Evolutionary conservation across 2,888 invertebrate genomes (phyloP), one percentile per base, ranked within the genome.

Genomic region (Tribolium freemani): DNA sequence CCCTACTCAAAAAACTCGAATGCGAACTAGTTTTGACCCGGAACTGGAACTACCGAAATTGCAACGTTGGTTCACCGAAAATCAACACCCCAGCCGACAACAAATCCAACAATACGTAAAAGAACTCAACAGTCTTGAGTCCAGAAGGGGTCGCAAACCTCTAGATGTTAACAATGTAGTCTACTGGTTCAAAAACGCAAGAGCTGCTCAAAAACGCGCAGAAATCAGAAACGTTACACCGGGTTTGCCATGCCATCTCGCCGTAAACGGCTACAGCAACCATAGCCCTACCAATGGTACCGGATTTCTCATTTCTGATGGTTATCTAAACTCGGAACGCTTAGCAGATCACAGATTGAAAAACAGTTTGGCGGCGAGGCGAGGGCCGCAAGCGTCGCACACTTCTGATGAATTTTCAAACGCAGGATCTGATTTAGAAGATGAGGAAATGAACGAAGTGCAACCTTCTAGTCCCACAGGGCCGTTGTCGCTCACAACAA

Each of bases 181-280:
- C 10, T 96, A 96, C 83, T 96, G 96, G 96, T 99, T 99, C 87
- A 98, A 98, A 86, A 98, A 98, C 84, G 98, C 98, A 0, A 90
- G 99, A 61, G 98, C 98, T 0, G 97, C 97, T 0, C 96, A 96
- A 84, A 96, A 98, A 83, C 90, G 98, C 48, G 96, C 96, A 1
- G 96, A 96, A 87, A 88, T 93, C 82, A 88, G 94, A 76, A 89
- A 90, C 84, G 88, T 90, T 78, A 81, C 86, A 81, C 80, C 87
- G 75, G 88, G 90, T 68, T 90, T 93, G 58, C 87, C 88, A 69
- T 91, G 88, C 81, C 93, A 88, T 83, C 87, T 89, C 78, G 89
- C 90, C 5, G 87, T 91, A 6, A 92, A 92, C 80, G 92, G 92
- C 8, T 92, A 91, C 78, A 89, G 89, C 80, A 91, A 90, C 78